Evolutionary conservation across 1,140 invertebrate species (phyloP).

Genomic region (Chironomus striatipennis): DNA sequence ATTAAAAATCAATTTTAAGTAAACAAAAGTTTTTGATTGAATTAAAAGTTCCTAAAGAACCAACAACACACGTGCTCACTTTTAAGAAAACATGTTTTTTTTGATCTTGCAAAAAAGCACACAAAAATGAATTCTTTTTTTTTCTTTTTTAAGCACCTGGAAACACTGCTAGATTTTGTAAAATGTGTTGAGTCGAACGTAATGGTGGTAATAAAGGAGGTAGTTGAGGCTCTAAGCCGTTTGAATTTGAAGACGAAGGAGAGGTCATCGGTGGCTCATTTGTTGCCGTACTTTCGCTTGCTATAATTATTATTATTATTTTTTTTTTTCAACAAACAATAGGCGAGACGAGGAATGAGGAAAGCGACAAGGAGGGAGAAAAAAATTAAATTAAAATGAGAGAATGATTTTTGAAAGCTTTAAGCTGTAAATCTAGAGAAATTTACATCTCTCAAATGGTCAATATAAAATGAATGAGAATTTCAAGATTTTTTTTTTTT

Average conservation of each 20-base stretch:
- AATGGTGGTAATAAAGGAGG: constrained; percentile 41
- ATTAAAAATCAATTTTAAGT: too few relatives aligned
- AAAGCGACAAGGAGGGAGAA: background rate
- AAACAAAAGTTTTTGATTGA: too few relatives aligned
- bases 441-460: too few relatives aligned
- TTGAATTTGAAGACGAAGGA: constrained; percentile 41
- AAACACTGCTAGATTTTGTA: constrained; percentile 41
- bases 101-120: too few relatives aligned
- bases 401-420: too few relatives aligned
- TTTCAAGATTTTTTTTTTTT: too few relatives aligned
- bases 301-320: constrained; percentile 5
- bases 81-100: too few relatives aligned
- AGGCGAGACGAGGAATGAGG: background rate
- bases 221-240: constrained; percentile 41
- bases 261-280: constrained; percentile 41
- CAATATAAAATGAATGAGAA: too few relatives aligned
- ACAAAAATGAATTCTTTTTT: too few relatives aligned
- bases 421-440: too few relatives aligned
- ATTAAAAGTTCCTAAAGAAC: too few relatives aligned
- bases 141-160: constrained; percentile 33
- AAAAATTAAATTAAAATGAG: background rate
- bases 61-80: too few relatives aligned
- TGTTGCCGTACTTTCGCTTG: background rate
- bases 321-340: background rate
- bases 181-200: constrained; percentile 40